Evolutionary conservation across 2,888 invertebrate genomes (phyloP).

Genomic region (Morpho achilles): DNA sequence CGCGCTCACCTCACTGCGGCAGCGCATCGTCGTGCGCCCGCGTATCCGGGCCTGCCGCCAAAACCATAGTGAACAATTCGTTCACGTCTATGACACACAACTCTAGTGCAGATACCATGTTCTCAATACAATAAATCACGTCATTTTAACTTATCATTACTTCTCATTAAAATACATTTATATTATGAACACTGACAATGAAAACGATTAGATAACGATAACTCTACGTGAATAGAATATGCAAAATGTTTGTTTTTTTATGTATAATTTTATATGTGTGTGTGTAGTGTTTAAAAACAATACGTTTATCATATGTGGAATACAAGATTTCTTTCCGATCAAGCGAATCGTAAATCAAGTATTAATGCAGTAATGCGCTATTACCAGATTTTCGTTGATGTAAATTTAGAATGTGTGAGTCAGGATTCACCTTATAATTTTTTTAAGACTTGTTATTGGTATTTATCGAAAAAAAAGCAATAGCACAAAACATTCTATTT

Average conservation of each 20-base stretch:
- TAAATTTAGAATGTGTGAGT: too few species aligned
- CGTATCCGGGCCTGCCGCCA: constrained; percentile 31
- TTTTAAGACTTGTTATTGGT: too few species aligned
- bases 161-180: constrained; percentile 26
- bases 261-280: not conserved
- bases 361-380: too few species aligned
- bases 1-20: constrained; percentile 12
- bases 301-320: too few species aligned
- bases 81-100: constrained; percentile 25
- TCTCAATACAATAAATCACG: constrained; percentile 23
- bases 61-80: constrained; percentile 28
- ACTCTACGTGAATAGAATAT: constrained; percentile 1
- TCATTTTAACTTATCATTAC: constrained; percentile 25
- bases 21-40: constrained; percentile 23
- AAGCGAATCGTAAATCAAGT: too few species aligned
- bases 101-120: constrained; percentile 23
- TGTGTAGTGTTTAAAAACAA: not conserved
- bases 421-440: too few species aligned
- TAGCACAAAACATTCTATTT: too few species aligned
- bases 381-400: too few species aligned
- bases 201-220: constrained; percentile 27
- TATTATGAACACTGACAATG: constrained; percentile 24
- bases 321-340: too few species aligned
- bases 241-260: not conserved
- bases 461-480: too few species aligned